These are phyloP conservation scores for Phortica variegata DNA, from an alignment of 1,140 invertebrate genomes.

Conservation along the genomic window DNA sequence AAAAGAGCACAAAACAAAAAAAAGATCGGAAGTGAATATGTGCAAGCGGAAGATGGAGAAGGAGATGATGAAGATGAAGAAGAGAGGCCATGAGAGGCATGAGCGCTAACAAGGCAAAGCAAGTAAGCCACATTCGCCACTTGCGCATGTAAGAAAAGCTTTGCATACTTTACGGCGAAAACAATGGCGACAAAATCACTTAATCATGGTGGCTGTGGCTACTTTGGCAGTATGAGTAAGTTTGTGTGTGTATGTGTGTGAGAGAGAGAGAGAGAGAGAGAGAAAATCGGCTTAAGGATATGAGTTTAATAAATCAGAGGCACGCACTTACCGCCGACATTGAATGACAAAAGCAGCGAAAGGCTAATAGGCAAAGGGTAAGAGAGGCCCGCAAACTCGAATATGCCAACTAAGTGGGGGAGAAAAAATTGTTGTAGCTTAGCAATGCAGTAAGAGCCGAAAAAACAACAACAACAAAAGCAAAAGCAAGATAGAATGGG, in stretches of 20 bases:
- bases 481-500: too few species aligned
- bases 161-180: slow-evolving; percentile 20
- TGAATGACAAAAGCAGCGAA: background rate
- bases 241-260: slow-evolving; percentile 42
- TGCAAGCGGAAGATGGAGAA: background rate
- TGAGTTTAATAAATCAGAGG: slow-evolving; percentile 43
- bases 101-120: too few species aligned
- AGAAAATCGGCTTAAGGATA: slow-evolving; percentile 10
- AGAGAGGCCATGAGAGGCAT: slow-evolving; percentile 6
- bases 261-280: too few species aligned
- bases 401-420: too few species aligned
- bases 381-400: too few species aligned
- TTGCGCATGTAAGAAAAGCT: too few species aligned
- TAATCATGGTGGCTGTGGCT: slow-evolving; percentile 39
- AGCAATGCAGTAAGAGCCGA: too few species aligned
- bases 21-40: too few species aligned
- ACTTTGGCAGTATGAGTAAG: slow-evolving; percentile 2
- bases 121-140: too few species aligned
- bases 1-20: too few species aligned
- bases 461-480: too few species aligned
- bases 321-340: slow-evolving; percentile 31
- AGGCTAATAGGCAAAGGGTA: background rate
- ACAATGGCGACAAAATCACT: slow-evolving; percentile 52
- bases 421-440: too few species aligned
- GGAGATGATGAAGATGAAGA: background rate